Conservation (phyloP, 2,888 invertebrate genomes). For the Disparrhopalites patrizii region DNA sequence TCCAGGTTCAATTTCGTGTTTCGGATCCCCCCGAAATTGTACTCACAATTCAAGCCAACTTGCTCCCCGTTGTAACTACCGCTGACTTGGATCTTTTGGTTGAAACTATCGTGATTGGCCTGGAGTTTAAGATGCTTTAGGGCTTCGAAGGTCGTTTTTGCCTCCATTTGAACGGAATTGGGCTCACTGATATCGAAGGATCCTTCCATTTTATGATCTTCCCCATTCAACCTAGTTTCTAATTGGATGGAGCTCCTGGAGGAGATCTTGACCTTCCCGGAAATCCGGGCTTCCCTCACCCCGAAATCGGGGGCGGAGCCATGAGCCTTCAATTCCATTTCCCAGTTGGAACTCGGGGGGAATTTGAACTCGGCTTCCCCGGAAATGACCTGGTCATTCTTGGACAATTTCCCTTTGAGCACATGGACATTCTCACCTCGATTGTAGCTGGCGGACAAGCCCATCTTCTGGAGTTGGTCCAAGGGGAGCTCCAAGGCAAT, state of each 20-base stretch:
- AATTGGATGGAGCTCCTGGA: conserved; percentile 32
- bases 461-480: conserved; percentile 33
- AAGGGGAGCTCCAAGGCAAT: conserved; percentile 39
- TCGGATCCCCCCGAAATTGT: conserved; percentile 32
- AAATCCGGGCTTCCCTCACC: conserved; percentile 24
- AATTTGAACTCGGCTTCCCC: conserved; percentile 3
- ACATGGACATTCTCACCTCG: conserved; percentile 5
- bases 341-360: not conserved
- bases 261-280: conserved; percentile 26
- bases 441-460: conserved; percentile 33
- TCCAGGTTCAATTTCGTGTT: conserved; percentile 35
- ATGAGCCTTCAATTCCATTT: conserved; percentile 17
- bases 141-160: conserved; percentile 34
- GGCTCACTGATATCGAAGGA: conserved; percentile 25
- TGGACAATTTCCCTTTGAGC: not conserved
- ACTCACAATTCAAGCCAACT: conserved; percentile 37
- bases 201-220: conserved; percentile 36
- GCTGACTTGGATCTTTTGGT: conserved; percentile 18
- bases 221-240: conserved; percentile 34
- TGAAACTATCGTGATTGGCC: conserved; percentile 13
- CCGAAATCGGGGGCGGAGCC: conserved; percentile 24
- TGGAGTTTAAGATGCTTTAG: conserved; percentile 29
- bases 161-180: conserved; percentile 26
- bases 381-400: conserved; percentile 26
- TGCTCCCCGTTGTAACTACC: conserved; percentile 35